Percentiles rank a stretch among this genome's conserved stretches.
These are phyloP conservation scores for Eilema sororculum DNA, from an alignment of 2,888 invertebrate species.

Conservation along the genomic window DNA sequence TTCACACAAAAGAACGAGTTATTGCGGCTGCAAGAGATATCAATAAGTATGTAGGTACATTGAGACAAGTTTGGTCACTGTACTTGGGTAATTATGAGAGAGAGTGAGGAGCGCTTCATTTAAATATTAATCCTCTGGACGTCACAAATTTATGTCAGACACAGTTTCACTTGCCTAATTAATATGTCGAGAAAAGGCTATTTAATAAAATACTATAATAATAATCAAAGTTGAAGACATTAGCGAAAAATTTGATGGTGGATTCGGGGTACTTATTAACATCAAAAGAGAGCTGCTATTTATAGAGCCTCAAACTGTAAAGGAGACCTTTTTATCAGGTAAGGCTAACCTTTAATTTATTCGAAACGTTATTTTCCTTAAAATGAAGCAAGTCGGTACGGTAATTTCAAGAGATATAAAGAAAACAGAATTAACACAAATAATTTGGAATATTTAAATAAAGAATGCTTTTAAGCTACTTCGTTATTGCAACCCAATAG, in stretches of 20 bases:
- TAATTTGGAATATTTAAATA: background rate
- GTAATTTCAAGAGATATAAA: background rate
- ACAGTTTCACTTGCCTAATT: background rate
- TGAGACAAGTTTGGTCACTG: background rate
- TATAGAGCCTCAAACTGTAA: background rate
- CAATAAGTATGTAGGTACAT: background rate
- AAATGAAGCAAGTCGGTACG: background rate
- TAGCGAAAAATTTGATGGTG: background rate
- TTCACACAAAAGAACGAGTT: background rate
- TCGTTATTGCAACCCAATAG: too few species aligned
- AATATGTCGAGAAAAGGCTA: background rate
- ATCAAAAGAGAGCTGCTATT: background rate
- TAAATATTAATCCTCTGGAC: background rate
- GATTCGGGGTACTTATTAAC: background rate
- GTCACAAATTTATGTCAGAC: background rate
- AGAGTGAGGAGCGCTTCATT: constrained; percentile 2
- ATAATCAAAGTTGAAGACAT: background rate
- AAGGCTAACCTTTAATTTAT: background rate
- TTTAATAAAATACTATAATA: too few species aligned
- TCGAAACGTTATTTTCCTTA: background rate
- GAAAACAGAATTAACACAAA: background rate
- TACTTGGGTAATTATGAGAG: background rate
- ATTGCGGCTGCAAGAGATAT: background rate
- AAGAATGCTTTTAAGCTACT: too few species aligned
- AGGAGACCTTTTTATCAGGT: background rate